Percentiles rank a stretch among this genome's conserved stretches.
Conservation (phyloP, 2,797 vertebrate genomes). For the Microhierax caerulescens region DNA sequence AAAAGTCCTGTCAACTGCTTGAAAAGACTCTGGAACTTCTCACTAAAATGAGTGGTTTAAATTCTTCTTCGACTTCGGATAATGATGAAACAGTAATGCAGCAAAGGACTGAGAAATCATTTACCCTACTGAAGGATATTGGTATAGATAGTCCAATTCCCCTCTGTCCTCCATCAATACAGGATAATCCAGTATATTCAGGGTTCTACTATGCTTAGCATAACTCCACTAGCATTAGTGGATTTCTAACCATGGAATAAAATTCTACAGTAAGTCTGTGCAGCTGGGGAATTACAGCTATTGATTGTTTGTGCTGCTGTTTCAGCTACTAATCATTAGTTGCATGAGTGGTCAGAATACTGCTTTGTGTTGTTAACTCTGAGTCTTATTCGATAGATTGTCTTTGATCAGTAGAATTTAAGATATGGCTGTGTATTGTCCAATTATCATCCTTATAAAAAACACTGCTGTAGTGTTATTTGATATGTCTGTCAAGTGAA, state of each 20-base stretch:
- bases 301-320: background rate
- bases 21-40: background rate
- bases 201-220: background rate
- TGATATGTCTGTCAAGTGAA: background rate
- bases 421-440: background rate
- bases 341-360: background rate
- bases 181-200: background rate
- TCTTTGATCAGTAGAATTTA: background rate
- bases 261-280: background rate
- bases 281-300: background rate
- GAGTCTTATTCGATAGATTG: background rate
- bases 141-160: background rate
- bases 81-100: background rate
- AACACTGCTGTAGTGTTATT: background rate
- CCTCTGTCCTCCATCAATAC: background rate
- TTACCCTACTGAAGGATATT: background rate
- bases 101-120: background rate
- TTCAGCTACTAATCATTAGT: background rate
- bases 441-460: background rate
- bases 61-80: background rate
- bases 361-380: background rate
- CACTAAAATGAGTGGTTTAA: background rate
- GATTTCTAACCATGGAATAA: background rate
- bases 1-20: background rate
- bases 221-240: background rate